These are phyloP conservation scores for Hypomecis atomaria DNA, from an alignment of 2,888 invertebrate species.

Conservation along the genomic window DNA sequence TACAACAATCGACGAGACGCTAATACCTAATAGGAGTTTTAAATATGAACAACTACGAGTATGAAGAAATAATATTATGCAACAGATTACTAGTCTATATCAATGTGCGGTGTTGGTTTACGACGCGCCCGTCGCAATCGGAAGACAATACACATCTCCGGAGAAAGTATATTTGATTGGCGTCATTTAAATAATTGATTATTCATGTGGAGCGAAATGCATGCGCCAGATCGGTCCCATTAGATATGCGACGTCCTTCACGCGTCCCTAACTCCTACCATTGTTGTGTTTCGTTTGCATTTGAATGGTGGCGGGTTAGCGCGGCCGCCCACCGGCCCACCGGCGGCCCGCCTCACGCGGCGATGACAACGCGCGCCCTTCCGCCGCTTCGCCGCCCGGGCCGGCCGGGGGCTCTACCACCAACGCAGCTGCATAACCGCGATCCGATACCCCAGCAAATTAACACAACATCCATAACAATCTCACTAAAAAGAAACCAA, in stretches of 20 bases:
- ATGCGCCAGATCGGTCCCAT: constrained; percentile 76
- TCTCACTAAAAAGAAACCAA: constrained; percentile 37
- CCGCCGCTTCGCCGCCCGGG: constrained; percentile 41
- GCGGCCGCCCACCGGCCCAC: constrained; percentile 71
- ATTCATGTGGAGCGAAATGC: constrained; percentile 81
- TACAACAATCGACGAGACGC: constrained; percentile 81
- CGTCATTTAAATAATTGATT: constrained; percentile 82
- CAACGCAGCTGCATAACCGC: constrained; percentile 38
- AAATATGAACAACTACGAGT: constrained; percentile 83
- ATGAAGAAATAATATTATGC: constrained; percentile 82
- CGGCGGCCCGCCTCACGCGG: constrained; percentile 62
- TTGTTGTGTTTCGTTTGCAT: constrained; percentile 80
- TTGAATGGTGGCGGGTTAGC: constrained; percentile 75
- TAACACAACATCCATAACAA: constrained; percentile 2
- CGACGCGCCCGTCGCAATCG: constrained; percentile 51
- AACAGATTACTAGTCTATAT: constrained; percentile 79
- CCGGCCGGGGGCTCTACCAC: constrained; percentile 19
- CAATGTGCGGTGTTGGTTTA: constrained; percentile 69
- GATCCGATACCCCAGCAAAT: constrained; percentile 34
- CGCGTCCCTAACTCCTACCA: constrained; percentile 83
- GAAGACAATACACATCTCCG: constrained; percentile 60
- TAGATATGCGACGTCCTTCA: constrained; percentile 83
- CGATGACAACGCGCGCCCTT: constrained; percentile 55
- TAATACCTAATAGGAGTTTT: constrained; percentile 83
- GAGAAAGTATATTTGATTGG: constrained; percentile 75